A percentile compares a stretch with the other conserved stretches of the same genome.
Evolutionary conservation across 2,113 vertebrate species (phyloP).

Genomic region (Nycticryphes semicollaris): DNA sequence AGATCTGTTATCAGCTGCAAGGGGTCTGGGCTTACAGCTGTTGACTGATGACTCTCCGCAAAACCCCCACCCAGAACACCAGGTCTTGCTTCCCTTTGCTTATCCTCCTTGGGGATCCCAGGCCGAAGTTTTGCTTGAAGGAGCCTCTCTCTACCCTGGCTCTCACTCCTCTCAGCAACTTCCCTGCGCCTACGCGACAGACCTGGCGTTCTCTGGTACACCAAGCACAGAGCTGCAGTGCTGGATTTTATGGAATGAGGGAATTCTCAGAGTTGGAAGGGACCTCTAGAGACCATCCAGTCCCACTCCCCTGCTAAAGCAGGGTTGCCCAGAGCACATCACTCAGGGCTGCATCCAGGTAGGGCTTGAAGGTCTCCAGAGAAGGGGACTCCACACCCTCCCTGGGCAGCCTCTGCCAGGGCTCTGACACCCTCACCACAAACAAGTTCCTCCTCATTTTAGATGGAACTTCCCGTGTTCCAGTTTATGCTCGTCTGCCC

Average conservation of each 20-base stretch:
- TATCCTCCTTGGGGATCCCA: background rate
- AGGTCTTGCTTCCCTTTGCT: background rate
- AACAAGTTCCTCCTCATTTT: no score
- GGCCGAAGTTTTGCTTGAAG: background rate
- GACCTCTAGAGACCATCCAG: no score
- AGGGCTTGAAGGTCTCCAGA: no score
- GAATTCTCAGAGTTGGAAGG: no score
- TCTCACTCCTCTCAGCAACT: background rate
- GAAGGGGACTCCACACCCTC: no score
- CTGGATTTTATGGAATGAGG: background rate
- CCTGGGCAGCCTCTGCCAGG: no score
- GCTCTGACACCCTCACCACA: no score
- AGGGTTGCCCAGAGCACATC: no score
- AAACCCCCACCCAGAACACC: background rate
- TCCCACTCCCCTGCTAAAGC: no score
- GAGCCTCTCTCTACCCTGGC: background rate
- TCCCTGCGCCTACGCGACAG: rapidly evolving
- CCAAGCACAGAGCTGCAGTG: background rate
- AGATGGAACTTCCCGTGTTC: no score
- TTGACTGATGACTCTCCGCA: conserved; percentile 26
- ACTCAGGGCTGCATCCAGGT: no score
- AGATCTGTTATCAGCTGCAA: conserved; percentile 54
- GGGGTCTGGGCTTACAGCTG: conserved; percentile 17
- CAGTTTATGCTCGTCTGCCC: no score
- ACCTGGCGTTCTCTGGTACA: background rate